Base-by-base conservation (phyloP, 2,797 vertebrate species). In the Rhyacichthys aspro region DNA sequence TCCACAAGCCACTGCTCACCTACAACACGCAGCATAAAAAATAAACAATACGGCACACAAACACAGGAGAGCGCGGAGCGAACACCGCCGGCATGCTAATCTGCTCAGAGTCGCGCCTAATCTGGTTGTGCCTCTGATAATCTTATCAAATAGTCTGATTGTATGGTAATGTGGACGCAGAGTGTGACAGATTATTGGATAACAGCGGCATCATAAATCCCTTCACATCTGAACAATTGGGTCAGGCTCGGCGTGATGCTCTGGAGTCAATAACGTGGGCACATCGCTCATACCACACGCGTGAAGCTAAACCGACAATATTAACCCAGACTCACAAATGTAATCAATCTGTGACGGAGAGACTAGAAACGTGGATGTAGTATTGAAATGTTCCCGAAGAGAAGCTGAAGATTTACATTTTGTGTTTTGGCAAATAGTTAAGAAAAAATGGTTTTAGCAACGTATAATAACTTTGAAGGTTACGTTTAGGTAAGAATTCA, bases 111-210 rank as follows among this genome's bases (percentile, higher is more conserved):
- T 53, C 43, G 37, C 28, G n/a, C 9, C 53, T 86, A 85, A 89
- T 89, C 87, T 84, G 74, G 59, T 84, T 81, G 73, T 68, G 75
- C 5, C 49, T 55, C 38, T 68, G 80, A 77, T 90, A 86, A 90
- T 86, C 82, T 74, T 67, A 82, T 89, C 86, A 88, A 77, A 86
- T 81, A 72, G 73, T 77, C 79, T 82, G 87, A 83, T 82, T 85
- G 69, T 78, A 66, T 79, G 67, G 74, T 84, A 83, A 85, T 82
- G 58, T 72, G 70, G 78, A 65, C 17, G 17, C 64, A n/a, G 67
- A 17, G 49, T 48, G 79, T 65, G 56, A 67, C 63, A 77, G 85
- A 82, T 84, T 82, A 88, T 67, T 68, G 82, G 70, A 84, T 84
- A 87, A 86, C 64, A 58, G 58, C 68, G 11, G 42, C 53, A 78